Conservation (phyloP, 2,113 vertebrate species). For the Corythornis vintsioides region DNA sequence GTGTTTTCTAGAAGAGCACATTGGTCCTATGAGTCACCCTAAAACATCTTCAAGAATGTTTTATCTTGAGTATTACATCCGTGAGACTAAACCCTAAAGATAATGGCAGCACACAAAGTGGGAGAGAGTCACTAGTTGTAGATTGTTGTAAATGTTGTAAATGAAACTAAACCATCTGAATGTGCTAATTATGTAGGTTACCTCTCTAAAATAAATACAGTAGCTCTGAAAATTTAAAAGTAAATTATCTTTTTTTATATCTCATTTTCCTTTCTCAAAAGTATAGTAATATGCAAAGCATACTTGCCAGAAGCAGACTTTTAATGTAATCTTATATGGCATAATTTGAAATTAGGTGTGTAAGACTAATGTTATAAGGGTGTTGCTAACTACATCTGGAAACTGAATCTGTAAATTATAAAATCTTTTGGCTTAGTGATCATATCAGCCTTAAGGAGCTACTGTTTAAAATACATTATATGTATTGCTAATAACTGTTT, state of each 20-base stretch:
- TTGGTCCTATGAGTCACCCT: neutral
- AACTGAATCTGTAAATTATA: constrained; percentile 73
- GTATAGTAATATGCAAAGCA: constrained; percentile 56
- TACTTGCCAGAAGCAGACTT: constrained; percentile 61
- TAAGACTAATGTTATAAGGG: constrained; percentile 56
- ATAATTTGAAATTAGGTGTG: constrained; percentile 69
- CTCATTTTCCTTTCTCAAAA: constrained; percentile 24
- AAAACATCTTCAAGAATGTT: neutral
- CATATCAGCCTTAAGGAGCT: constrained; percentile 69
- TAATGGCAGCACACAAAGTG: neutral
- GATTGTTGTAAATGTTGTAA: neutral
- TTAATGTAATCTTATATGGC: constrained; percentile 49
- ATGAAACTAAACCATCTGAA: neutral
- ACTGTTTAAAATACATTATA: constrained; percentile 69
- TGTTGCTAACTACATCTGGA: constrained; percentile 67
- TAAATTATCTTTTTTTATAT: neutral
- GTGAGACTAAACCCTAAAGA: neutral
- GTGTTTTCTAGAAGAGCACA: neutral
- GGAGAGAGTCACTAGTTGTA: neutral
- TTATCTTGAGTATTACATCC: neutral
- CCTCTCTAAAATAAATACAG: constrained; percentile 14
- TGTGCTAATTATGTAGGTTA: neutral
- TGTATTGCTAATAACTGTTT: constrained; percentile 63
- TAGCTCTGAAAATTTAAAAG: constrained; percentile 15
- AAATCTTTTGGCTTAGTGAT: constrained; percentile 65